Conservation (phyloP, 2,888 invertebrate species). For the Oasisia sp. region DNA sequence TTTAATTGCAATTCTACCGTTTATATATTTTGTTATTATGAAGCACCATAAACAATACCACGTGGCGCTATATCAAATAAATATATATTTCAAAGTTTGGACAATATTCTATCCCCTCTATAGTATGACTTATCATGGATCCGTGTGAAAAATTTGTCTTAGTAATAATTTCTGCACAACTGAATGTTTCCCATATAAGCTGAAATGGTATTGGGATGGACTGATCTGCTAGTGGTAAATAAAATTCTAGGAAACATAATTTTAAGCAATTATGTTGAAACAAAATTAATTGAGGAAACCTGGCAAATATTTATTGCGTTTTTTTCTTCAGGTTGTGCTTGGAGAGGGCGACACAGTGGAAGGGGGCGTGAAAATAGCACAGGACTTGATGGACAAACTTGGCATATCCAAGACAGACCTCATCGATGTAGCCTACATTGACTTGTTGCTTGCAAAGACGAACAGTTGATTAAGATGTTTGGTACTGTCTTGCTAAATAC, state of each 20-base stretch:
- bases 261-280: no score
- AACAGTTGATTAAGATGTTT: neutral
- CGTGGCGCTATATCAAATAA: no score
- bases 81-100: no score
- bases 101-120: no score
- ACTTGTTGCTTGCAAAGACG: slow-evolving; percentile 69
- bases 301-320: neutral
- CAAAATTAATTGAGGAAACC: no score
- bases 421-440: slow-evolving; percentile 81
- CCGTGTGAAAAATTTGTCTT: no score
- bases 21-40: no score
- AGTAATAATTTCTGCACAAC: neutral
- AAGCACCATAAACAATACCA: no score
- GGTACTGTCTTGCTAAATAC: neutral
- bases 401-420: slow-evolving; percentile 74
- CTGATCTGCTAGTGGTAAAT: no score
- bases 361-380: slow-evolving; percentile 78
- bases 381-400: slow-evolving; percentile 76
- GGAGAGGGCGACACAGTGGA: slow-evolving; percentile 74
- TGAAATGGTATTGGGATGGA: neutral
- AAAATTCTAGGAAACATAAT: no score
- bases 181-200: neutral
- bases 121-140: no score
- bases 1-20: no score
- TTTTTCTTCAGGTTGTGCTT: slow-evolving; percentile 72